These are phyloP conservation scores for Zoroaster sp. DNA, from an alignment of 53 echinoderm and acorn worm species.

Conservation along the genomic window DNA sequence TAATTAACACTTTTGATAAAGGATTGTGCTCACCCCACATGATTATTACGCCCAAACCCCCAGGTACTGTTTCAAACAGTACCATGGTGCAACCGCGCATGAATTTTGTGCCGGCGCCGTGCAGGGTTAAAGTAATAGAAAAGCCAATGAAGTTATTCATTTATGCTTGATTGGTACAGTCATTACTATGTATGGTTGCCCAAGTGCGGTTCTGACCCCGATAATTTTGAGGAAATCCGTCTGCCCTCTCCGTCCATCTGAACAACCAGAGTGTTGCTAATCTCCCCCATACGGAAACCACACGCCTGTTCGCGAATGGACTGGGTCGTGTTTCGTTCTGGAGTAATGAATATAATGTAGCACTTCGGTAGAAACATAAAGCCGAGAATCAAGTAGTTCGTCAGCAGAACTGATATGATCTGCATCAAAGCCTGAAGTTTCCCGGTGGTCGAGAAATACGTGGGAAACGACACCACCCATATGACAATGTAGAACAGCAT, in stretches of 20 bases:
- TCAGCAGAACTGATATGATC: constrained; percentile 71
- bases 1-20: too few species aligned
- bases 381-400: constrained; percentile 70
- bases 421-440: constrained; percentile 76
- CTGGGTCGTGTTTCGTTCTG: constrained; percentile 52
- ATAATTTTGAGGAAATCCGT: constrained; percentile 20
- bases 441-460: constrained; percentile 76
- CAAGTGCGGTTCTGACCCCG: constrained; percentile 1
- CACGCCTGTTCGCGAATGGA: constrained; percentile 60
- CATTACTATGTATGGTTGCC: constrained; percentile 15
- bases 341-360: constrained; percentile 70
- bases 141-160: too few species aligned
- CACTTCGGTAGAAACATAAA: constrained; percentile 81
- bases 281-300: constrained; percentile 59
- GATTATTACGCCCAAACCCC: too few species aligned
- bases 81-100: too few species aligned
- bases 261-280: constrained; percentile 57
- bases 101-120: too few species aligned
- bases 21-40: too few species aligned
- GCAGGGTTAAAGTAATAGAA: too few species aligned
- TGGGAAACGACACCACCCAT: constrained; percentile 83
- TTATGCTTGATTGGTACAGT: not conserved
- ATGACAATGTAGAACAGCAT: constrained; percentile 85
- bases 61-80: too few species aligned
- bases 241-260: constrained; percentile 56